A percentile compares a stretch with the other conserved stretches of the same genome.
Evolutionary conservation across 2,888 invertebrate genomes (phyloP).

Genomic region (Leptinotarsa rubiginosa): DNA sequence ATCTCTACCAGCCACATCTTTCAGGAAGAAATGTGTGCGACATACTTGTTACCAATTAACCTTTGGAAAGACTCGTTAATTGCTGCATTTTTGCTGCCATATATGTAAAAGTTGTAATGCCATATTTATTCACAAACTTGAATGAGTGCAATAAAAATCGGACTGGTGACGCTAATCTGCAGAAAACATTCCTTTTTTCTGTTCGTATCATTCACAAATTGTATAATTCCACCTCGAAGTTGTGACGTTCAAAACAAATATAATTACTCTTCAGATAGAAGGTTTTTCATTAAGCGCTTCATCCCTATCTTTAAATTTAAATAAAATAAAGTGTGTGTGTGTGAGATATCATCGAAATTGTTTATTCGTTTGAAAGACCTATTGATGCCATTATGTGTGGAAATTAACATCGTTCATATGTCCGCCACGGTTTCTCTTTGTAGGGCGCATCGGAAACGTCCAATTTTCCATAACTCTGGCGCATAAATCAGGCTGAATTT

Average conservation of each 20-base stretch:
- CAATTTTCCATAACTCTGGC: too few relatives aligned
- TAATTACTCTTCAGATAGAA: too few relatives aligned
- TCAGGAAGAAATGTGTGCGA: conserved; percentile 10
- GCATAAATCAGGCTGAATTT: too few relatives aligned
- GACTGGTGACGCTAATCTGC: neutral
- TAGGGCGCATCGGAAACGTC: too few relatives aligned
- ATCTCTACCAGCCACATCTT: neutral
- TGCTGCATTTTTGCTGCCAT: conserved; percentile 7
- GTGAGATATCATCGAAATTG: too few relatives aligned
- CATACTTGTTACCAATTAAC: conserved; percentile 7
- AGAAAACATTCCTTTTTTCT: neutral
- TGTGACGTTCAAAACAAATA: neutral
- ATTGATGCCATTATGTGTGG: too few relatives aligned
- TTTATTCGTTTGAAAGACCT: too few relatives aligned
- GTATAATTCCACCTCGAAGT: neutral
- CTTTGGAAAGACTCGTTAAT: conserved; percentile 3
- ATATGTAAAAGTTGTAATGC: conserved; percentile 7
- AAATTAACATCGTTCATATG: too few relatives aligned
- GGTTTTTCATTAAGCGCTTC: too few relatives aligned
- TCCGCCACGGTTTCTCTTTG: too few relatives aligned
- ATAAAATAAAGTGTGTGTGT: too few relatives aligned
- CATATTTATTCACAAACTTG: conserved; percentile 12
- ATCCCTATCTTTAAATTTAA: too few relatives aligned
- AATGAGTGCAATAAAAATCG: neutral
- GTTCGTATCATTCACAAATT: neutral